A percentile compares a stretch with the other conserved stretches of the same genome.
Conservation (phyloP, 2,888 invertebrate species). For the Teleiodes luculella region DNA sequence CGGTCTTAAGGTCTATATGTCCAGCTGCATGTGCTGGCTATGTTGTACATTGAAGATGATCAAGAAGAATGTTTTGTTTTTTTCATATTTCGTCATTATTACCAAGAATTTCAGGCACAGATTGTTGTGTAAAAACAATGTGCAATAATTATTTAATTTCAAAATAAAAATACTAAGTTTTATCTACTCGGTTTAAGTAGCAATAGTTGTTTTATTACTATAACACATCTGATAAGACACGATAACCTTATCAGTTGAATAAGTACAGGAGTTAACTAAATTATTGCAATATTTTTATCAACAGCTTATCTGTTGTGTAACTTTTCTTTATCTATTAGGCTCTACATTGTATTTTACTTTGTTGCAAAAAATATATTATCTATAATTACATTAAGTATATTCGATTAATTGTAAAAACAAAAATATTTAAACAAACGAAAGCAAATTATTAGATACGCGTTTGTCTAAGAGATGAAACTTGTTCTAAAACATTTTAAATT, state of each 20-base stretch:
- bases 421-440: too few species aligned
- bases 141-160: not conserved
- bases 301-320: conserved; percentile 1
- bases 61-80: too few species aligned
- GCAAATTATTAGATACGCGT: too few species aligned
- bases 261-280: conserved; percentile 1
- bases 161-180: not conserved
- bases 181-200: conserved; percentile 26
- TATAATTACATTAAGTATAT: too few species aligned
- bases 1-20: too few species aligned
- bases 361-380: not conserved
- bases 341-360: not conserved
- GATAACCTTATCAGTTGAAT: not conserved
- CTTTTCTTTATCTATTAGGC: not conserved
- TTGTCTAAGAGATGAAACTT: too few species aligned
- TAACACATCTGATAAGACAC: conserved; percentile 1
- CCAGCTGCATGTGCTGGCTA: too few species aligned
- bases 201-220: conserved; percentile 33
- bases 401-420: too few species aligned
- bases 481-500: too few species aligned
- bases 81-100: too few species aligned
- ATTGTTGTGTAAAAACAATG: too few species aligned
- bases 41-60: too few species aligned
- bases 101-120: not conserved
- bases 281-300: conserved; percentile 5